Evolutionary conservation across 2,888 invertebrate species (phyloP), one percentile per base, ranked within the genome.

Genomic region (Lasioglossum morio): DNA sequence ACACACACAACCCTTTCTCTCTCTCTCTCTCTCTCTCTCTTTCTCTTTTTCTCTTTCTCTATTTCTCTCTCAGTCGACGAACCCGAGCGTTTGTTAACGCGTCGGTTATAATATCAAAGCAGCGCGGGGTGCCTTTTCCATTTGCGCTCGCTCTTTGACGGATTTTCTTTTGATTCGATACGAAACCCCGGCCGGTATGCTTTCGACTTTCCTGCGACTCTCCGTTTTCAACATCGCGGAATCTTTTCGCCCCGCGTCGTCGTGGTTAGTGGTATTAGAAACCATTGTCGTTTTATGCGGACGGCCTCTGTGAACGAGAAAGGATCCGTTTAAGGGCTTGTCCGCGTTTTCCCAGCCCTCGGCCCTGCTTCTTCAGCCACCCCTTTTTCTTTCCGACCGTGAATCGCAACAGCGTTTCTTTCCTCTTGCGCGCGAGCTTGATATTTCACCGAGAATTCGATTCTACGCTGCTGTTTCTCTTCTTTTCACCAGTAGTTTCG

Each of bases 91-190:
- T 85, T 88, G 85, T 84, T 82, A 85, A 83, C 86, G 85, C 79
- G 87, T 76, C 88, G 85, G 85, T 87, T 88, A 81, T 89, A 92
- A 85, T 88, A 91, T 94, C 93, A 94, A 94, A 94, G 93, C 91
- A 85, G 30, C 88, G 43, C 75, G 43, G 77, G 70, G 74, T 77
- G 66, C 81, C 84, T 87, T 87, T 92, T 93, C 92, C 93, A 92
- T 94, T 93, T 93, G 91, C 92, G 89, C 91, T 85, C 91, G 91
- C 92, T 92, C 93, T 94, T 94, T 94, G 94, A 94, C 93, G 93
- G 92, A 93, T 93, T 94, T 91, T 93, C 93, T 94, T 94, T 94
- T 94, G 92, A 94, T 94, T 94, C 92, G 92, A 93, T 92, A 91
- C 90, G 85, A 82, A 77, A 73, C 80, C 60, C 63, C 40, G 27